phyloP scores from a whole-genome alignment of 2,113 vertebrate species.

The Amphiprion ocellaris region DNA sequence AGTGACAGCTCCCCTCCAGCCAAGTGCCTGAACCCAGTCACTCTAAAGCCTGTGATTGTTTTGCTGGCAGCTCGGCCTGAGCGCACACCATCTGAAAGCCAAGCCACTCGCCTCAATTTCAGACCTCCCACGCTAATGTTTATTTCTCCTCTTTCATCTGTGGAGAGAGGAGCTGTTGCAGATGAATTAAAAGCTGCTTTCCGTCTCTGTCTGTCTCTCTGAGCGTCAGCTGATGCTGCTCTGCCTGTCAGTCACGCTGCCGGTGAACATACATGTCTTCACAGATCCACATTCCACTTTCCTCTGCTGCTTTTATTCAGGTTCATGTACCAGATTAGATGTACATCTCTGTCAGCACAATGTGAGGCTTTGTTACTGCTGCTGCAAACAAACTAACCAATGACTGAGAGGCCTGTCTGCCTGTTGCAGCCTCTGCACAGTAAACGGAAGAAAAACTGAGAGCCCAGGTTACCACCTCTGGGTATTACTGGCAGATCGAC shows the following conservation, averaged over 20 bases:
- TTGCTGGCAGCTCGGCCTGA: background rate
- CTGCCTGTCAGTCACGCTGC: constrained; percentile 1
- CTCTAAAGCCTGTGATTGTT: constrained; percentile 33
- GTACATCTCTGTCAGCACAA: background rate
- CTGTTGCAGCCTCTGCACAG: background rate
- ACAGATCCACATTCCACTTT: background rate
- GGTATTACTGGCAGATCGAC: background rate
- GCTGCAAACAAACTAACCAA: background rate
- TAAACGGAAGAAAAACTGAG: background rate
- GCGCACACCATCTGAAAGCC: constrained; percentile 21
- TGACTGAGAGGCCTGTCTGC: background rate
- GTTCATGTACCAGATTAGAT: background rate
- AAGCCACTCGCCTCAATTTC: constrained; percentile 36
- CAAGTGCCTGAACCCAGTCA: constrained; percentile 10
- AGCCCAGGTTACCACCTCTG: background rate
- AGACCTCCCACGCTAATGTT: constrained; percentile 49
- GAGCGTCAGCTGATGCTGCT: background rate
- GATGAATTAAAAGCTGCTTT: constrained; percentile 12
- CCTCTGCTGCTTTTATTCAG: background rate
- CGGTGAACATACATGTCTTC: background rate
- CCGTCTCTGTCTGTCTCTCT: constrained; percentile 2
- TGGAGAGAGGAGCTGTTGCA: background rate
- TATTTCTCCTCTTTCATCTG: constrained; percentile 28
- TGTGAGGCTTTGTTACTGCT: background rate
- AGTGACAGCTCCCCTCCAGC: background rate